A percentile compares a stretch with the other conserved stretches of the same genome.
phyloP scores from a whole-genome alignment of 1,140 invertebrate species.

The Papilio aristodemus region DNA sequence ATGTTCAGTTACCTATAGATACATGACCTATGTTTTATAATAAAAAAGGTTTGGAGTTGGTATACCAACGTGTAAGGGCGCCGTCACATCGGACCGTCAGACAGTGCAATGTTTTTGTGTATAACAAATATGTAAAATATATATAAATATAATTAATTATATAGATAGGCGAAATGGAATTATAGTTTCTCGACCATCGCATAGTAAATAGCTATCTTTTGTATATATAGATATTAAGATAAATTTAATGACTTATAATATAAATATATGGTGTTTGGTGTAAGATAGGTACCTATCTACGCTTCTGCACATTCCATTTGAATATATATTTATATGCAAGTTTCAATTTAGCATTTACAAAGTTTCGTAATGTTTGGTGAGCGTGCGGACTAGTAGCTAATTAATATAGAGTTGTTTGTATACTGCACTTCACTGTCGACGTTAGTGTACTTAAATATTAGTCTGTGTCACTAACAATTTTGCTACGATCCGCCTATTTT shows the following conservation, averaged over 20 bases:
- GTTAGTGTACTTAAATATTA: not conserved
- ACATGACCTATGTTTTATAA: too few relatives aligned
- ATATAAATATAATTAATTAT: slow-evolving; percentile 53
- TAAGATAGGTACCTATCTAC: slow-evolving; percentile 75
- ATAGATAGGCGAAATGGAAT: slow-evolving; percentile 77
- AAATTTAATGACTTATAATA: slow-evolving; percentile 63
- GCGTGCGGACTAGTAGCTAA: slow-evolving; percentile 43
- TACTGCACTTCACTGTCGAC: not conserved
- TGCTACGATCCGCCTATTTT: slow-evolving; percentile 11
- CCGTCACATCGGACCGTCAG: slow-evolving; percentile 67
- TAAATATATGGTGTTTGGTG: slow-evolving; percentile 76
- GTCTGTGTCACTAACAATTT: slow-evolving; percentile 6
- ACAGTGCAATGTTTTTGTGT: slow-evolving; percentile 76
- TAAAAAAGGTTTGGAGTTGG: slow-evolving; percentile 47
- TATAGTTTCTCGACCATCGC: slow-evolving; percentile 72
- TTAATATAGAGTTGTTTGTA: slow-evolving; percentile 1
- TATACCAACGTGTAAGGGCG: slow-evolving; percentile 50
- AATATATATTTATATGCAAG: slow-evolving; percentile 79
- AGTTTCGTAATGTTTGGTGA: slow-evolving; percentile 52
- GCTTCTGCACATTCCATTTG: slow-evolving; percentile 68
- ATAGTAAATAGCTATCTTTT: slow-evolving; percentile 65
- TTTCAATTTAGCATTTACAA: slow-evolving; percentile 71
- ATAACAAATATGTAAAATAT: slow-evolving; percentile 70
- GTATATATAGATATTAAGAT: slow-evolving; percentile 74
- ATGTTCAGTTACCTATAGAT: too few relatives aligned